phyloP scores from a whole-genome alignment of 2,797 vertebrate species.

The Glossophaga mutica region DNA sequence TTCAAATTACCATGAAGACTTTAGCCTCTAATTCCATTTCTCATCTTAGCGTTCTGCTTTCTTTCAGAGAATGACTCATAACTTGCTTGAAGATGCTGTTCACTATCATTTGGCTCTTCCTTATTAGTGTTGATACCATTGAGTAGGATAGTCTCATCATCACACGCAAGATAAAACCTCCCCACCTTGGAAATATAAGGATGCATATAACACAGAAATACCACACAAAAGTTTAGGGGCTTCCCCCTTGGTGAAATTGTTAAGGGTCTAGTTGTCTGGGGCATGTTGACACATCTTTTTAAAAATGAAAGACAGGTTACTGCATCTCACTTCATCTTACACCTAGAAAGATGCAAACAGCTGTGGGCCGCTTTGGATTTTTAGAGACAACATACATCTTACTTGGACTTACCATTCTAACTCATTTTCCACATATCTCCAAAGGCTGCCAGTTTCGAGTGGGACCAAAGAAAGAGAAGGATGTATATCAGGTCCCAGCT shows the following conservation, averaged over 20 bases:
- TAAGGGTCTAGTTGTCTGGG: background rate
- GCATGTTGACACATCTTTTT: background rate
- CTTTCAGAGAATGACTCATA: slow-evolving; percentile 17
- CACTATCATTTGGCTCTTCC: slow-evolving; percentile 14
- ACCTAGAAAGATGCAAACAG: background rate
- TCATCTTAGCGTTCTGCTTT: slow-evolving; percentile 51
- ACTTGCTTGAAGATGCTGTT: slow-evolving; percentile 32
- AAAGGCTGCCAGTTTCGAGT: background rate
- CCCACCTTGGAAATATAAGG: background rate
- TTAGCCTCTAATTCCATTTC: background rate
- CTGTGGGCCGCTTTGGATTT: background rate
- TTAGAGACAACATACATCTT: background rate
- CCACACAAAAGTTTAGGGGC: background rate
- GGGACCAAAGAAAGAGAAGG: background rate
- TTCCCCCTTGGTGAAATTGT: background rate
- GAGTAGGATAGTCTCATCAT: background rate
- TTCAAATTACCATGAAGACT: background rate
- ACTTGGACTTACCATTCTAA: background rate
- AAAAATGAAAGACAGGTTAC: background rate
- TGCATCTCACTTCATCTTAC: background rate
- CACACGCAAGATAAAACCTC: background rate
- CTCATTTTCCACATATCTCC: background rate
- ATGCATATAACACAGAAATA: background rate
- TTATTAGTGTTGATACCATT: slow-evolving; percentile 19
- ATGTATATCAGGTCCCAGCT: background rate